A percentile compares a stretch with the other conserved stretches of the same genome.
Conservation (phyloP, 2,888 invertebrate species). For the Tribolium freemani region DNA sequence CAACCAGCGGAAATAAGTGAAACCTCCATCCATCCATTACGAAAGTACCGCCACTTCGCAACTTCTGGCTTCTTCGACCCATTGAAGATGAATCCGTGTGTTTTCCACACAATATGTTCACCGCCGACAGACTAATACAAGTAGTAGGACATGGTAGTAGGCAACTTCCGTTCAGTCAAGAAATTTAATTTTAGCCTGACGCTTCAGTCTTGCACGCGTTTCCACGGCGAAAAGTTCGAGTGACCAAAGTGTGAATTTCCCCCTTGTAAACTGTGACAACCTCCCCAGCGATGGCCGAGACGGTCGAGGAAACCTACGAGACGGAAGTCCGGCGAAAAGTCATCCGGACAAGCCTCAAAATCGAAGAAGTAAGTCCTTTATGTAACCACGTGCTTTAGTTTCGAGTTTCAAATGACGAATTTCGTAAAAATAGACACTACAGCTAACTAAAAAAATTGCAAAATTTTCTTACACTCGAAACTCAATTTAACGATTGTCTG, state of each 20-base stretch:
- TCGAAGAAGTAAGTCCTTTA: conserved; percentile 77
- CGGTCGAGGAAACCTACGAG: conserved; percentile 79
- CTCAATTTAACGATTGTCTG: background rate
- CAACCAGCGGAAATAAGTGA: too few species aligned
- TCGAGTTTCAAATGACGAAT: conserved; percentile 14
- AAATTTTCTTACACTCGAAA: too few species aligned
- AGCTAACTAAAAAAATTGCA: background rate
- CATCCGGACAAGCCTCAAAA: conserved; percentile 79
- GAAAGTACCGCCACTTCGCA: too few species aligned
- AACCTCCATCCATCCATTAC: too few species aligned
- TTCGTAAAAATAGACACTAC: conserved; percentile 19
- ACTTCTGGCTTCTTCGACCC: background rate
- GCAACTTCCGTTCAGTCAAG: conserved; percentile 59
- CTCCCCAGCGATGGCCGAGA: conserved; percentile 72
- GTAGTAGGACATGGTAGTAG: conserved; percentile 49
- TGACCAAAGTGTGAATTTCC: conserved; percentile 8
- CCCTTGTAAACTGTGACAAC: conserved; percentile 20
- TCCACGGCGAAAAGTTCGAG: conserved; percentile 58
- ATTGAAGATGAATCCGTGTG: background rate
- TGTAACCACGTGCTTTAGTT: conserved; percentile 36
- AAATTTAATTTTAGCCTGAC: conserved; percentile 60
- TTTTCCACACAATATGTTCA: background rate
- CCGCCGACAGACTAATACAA: conserved; percentile 16
- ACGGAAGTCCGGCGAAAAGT: conserved; percentile 79
- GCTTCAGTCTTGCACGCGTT: conserved; percentile 63